Percentiles rank a stretch among this genome's conserved stretches.
Evolutionary conservation across 2,113 vertebrate species (phyloP).

Genomic region (Pelobates fuscus): DNA sequence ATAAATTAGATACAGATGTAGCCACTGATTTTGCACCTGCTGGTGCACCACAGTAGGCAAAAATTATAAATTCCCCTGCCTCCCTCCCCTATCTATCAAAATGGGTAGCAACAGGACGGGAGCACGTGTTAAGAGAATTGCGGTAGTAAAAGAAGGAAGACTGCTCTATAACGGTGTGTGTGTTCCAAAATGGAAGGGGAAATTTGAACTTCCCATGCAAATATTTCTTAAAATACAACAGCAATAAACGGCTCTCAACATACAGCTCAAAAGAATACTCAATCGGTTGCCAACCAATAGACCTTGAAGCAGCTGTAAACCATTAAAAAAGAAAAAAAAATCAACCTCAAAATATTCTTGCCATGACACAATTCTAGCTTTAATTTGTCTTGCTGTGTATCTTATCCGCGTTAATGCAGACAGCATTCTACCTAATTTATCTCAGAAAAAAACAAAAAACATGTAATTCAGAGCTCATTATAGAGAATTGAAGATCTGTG

Average conservation of each 20-base stretch:
- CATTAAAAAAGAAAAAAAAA: neutral
- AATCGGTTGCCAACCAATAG: neutral
- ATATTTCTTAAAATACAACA: neutral
- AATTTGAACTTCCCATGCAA: neutral
- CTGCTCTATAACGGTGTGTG: neutral
- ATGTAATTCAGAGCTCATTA: too few relatives aligned
- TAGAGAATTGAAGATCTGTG: slow-evolving; percentile 56
- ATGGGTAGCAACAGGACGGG: neutral
- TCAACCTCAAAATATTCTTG: too few relatives aligned
- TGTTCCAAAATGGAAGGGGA: neutral
- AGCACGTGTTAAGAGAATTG: neutral
- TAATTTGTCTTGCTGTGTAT: too few relatives aligned
- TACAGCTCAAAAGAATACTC: neutral
- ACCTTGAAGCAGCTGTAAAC: neutral
- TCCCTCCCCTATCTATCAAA: slow-evolving; percentile 1
- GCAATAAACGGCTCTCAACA: neutral
- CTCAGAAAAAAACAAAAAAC: too few relatives aligned
- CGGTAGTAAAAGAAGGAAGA: neutral
- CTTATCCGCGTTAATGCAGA: neutral
- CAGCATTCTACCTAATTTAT: neutral
- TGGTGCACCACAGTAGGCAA: slow-evolving; percentile 19
- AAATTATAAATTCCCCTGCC: slow-evolving; percentile 13
- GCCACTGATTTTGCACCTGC: slow-evolving; percentile 30
- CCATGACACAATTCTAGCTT: too few relatives aligned
- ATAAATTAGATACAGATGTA: slow-evolving; percentile 33